These are phyloP conservation scores for Agelaius tricolor DNA, from an alignment of 2,113 vertebrate species.

Conservation along the genomic window DNA sequence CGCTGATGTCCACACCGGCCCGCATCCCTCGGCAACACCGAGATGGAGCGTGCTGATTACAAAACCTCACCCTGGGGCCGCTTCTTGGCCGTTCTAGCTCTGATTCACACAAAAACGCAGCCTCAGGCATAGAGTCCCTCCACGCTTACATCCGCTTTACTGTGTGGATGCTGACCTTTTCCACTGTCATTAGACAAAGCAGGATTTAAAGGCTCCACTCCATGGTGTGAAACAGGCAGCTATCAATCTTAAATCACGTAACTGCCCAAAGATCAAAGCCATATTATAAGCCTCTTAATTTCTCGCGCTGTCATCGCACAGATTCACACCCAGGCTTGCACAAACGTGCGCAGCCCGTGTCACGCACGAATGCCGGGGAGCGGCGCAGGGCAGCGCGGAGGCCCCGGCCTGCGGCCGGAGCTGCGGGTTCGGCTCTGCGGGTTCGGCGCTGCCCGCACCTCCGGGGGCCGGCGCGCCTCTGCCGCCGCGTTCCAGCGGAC, in stretches of 20 bases:
- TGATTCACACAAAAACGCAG: neutral
- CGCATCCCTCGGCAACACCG: neutral
- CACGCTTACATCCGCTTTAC: rapidly evolving
- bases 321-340: rapidly evolving
- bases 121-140: neutral
- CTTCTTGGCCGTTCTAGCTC: neutral
- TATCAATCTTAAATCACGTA: rapidly evolving
- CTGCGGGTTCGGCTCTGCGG: neutral
- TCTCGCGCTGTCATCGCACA: rapidly evolving
- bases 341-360: rapidly evolving
- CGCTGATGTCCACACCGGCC: neutral
- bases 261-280: neutral
- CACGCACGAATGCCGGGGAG: rapidly evolving
- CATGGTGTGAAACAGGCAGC: neutral
- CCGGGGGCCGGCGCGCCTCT: rapidly evolving
- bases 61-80: neutral
- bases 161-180: neutral
- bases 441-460: rapidly evolving
- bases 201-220: neutral
- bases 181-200: neutral
- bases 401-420: rapidly evolving
- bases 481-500: neutral
- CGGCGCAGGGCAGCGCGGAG: rapidly evolving
- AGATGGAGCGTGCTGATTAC: rapidly evolving
- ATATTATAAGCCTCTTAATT: rapidly evolving